A percentile compares a stretch with the other conserved stretches of the same genome.
phyloP scores from a whole-genome alignment of 2,797 vertebrate species.

The Mormyrus proboscirostris region DNA sequence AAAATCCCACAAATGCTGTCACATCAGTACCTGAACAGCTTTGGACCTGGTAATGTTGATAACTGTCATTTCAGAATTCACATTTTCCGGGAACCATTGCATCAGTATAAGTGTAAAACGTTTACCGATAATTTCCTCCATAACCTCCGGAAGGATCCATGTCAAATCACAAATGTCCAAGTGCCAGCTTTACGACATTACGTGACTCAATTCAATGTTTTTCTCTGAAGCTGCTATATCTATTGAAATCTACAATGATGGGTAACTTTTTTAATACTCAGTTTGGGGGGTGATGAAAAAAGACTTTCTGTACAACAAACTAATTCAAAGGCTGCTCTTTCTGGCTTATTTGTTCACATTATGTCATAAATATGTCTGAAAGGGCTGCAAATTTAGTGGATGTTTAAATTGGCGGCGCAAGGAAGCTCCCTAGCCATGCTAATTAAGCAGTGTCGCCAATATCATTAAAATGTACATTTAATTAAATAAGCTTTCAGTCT shows the following conservation, averaged over 20 bases:
- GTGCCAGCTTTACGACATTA: background rate
- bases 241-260: background rate
- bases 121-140: background rate
- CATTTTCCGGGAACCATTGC: background rate
- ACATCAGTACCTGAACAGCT: background rate
- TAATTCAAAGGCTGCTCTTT: background rate
- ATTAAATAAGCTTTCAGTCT: background rate
- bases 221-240: background rate
- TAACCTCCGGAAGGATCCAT: background rate
- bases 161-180: background rate
- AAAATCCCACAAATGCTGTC: background rate
- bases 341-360: background rate
- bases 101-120: background rate
- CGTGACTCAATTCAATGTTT: background rate
- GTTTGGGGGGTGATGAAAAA: background rate
- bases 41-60: background rate
- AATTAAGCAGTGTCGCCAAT: slow-evolving; percentile 7
- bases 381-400: background rate
- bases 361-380: background rate
- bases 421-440: background rate
- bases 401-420: background rate
- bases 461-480: slow-evolving; percentile 10
- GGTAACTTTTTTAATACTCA: background rate
- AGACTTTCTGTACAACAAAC: background rate
- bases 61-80: background rate